Base-by-base conservation (phyloP, 1,140 invertebrate species). In the Cydia fagiglandana region DNA sequence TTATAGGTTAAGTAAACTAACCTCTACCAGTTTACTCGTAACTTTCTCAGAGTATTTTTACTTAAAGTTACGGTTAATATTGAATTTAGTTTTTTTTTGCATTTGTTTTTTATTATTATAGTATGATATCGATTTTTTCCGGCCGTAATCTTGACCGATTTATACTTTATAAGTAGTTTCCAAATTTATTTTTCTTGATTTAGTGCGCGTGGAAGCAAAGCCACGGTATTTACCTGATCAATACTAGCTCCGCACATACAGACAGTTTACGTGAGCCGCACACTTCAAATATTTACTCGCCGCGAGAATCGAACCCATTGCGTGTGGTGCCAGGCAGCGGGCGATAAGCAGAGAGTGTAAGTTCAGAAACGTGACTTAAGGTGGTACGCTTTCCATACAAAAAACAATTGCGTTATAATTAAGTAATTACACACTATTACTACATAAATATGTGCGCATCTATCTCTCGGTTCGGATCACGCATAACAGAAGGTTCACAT, bases 251-350 rank as follows among this genome's bases (percentile, higher is more conserved):
- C 38, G 38, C 73, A 50, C 17, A 50, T 70, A 70, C 66, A 70
- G 66, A 70, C 66, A 38, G 66, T 38, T 70, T 70, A 70, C 64
- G 64, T 30, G 66, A 61, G 56, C 56, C 56, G 56, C 56, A 38
- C 66, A 70, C 75, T 73, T 79, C 83, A 83, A 86, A 84, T 85
- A 83, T 85, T 86, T 83, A 82, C 80, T 83, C 77, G 74, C 80
- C 79, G 77, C 79, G 81, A 80, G 84, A 83, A 82, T 76, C 81
- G 74, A 76, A 74, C 82, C 76, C 74, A 76, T 74, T 77, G 66
- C 30, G 20, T 24, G 41, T 76, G 61, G 30, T 73, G 81, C 84
- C 79, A 80, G 5, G 28, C 74, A 13, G 78, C 77, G 79, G 30
- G 2, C 64, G 56, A 70, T 9, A 20, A 6, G 20, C 20, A n/a